phyloP scores from a whole-genome alignment of 35 echinoderm and acorn worm genomes.

The Hemicentrotus pulcherrimus region DNA sequence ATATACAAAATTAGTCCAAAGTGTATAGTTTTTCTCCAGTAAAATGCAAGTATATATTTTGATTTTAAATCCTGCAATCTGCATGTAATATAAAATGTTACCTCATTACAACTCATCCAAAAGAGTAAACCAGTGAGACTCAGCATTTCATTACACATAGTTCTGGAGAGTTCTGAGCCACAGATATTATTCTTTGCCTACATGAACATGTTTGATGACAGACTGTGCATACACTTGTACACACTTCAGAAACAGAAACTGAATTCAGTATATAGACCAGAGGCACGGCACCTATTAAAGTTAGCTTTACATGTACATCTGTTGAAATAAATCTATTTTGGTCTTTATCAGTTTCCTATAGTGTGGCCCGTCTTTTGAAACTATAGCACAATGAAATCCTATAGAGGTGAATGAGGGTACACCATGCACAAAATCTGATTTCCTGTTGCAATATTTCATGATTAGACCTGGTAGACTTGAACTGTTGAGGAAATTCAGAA shows the following conservation, averaged over 20 bases:
- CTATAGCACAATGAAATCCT: background rate
- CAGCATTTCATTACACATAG: too few species aligned
- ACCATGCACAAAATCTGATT: background rate
- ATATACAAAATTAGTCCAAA: too few species aligned
- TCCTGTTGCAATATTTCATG: background rate
- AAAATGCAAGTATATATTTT: too few species aligned
- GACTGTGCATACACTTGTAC: background rate
- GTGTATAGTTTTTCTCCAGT: too few species aligned
- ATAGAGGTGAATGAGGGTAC: background rate
- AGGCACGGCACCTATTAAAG: background rate
- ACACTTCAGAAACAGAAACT: background rate
- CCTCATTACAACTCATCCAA: too few species aligned
- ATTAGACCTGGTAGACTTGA: background rate
- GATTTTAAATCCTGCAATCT: too few species aligned
- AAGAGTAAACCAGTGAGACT: too few species aligned
- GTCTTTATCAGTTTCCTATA: background rate
- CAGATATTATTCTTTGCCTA: background rate
- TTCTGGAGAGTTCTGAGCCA: too few species aligned
- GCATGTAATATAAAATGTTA: too few species aligned
- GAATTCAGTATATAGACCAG: background rate
- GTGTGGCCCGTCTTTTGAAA: background rate
- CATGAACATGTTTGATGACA: background rate
- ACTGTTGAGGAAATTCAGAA: background rate
- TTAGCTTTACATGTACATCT: background rate
- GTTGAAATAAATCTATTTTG: background rate